These are phyloP conservation scores for Brienomyrus longianalis DNA, from an alignment of 2,113 vertebrate genomes.

Conservation along the genomic window DNA sequence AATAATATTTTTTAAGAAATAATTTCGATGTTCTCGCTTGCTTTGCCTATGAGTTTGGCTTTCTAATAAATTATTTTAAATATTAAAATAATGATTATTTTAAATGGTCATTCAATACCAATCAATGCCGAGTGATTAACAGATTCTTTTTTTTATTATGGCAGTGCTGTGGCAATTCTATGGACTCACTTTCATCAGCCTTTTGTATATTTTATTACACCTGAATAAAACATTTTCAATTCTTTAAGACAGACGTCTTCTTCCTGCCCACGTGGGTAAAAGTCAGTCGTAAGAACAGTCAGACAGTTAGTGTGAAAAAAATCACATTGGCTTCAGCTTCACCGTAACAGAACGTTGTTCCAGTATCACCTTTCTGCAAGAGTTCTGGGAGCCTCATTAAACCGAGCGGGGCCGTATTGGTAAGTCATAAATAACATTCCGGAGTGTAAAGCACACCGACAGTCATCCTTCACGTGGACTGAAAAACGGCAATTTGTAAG, in stretches of 20 bases:
- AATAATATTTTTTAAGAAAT: not conserved
- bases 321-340: not conserved
- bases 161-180: not conserved
- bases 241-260: not conserved
- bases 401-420: not conserved
- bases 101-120: not conserved
- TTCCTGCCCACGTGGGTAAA: not conserved
- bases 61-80: not conserved
- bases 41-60: not conserved
- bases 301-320: not conserved
- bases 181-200: not conserved
- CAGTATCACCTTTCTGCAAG: not conserved
- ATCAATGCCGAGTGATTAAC: not conserved
- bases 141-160: not conserved
- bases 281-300: not conserved
- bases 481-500: not conserved
- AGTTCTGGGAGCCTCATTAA: conserved; percentile 14
- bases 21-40: not conserved
- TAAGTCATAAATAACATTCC: not conserved
- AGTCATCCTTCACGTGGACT: not conserved
- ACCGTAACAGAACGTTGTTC: not conserved
- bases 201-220: not conserved
- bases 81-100: not conserved
- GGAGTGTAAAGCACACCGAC: not conserved
- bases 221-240: not conserved